phyloP scores from a whole-genome alignment of 2,888 invertebrate genomes.

The Stenodema calcarata region DNA sequence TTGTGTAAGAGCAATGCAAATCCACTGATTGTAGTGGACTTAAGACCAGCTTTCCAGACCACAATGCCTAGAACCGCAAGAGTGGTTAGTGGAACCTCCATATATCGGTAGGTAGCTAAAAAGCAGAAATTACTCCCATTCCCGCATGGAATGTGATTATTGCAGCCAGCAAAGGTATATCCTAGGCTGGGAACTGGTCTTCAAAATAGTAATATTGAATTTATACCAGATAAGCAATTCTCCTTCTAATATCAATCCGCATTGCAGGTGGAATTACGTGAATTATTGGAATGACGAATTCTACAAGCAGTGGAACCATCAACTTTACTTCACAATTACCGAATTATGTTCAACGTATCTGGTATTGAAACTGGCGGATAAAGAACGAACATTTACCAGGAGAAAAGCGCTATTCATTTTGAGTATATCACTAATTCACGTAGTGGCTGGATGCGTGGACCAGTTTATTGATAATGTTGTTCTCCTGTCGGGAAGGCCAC shows the following conservation, averaged over 20 bases:
- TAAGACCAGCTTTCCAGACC: no score
- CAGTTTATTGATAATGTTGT: conserved; percentile 72
- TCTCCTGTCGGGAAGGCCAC: conserved; percentile 69
- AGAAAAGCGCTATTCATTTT: conserved; percentile 68
- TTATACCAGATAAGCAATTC: neutral
- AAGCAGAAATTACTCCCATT: no score
- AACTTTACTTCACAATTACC: conserved; percentile 70
- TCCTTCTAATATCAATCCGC: neutral
- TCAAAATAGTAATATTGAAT: neutral
- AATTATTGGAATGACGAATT: conserved; percentile 77
- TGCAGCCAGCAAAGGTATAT: no score
- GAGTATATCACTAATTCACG: conserved; percentile 69
- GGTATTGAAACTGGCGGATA: conserved; percentile 67
- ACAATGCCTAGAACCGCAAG: no score
- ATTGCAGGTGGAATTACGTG: conserved; percentile 68
- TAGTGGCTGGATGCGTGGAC: conserved; percentile 70
- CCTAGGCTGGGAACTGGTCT: neutral
- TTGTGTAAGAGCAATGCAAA: no score
- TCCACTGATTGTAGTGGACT: no score
- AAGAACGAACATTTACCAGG: conserved; percentile 65
- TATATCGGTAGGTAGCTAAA: no score
- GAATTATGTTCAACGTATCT: conserved; percentile 69
- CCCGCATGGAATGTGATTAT: no score
- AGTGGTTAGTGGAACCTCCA: no score
- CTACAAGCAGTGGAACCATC: conserved; percentile 74